A percentile compares a stretch with the other conserved stretches of the same genome.
Evolutionary conservation across 2,797 vertebrate species (phyloP).

Genomic region (Fistularia tabacaria): DNA sequence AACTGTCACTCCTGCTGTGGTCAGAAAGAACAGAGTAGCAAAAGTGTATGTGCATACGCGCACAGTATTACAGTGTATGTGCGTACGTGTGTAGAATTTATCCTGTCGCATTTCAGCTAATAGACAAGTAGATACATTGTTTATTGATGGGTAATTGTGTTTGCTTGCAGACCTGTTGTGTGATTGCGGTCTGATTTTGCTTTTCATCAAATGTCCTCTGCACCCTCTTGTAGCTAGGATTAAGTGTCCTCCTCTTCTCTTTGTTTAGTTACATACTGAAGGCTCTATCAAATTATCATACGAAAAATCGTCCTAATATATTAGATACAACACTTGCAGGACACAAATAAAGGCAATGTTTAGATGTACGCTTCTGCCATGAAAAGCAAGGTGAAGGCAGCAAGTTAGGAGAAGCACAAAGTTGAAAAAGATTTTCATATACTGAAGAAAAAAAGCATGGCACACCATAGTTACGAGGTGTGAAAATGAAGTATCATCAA

Average conservation of each 20-base stretch:
- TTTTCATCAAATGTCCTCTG: too few species aligned
- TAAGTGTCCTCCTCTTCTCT: conserved; percentile 37
- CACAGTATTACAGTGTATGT: conserved; percentile 11
- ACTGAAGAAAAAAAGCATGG: conserved; percentile 27
- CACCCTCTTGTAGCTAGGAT: neutral
- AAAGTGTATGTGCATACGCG: too few species aligned
- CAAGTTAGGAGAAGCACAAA: conserved; percentile 12
- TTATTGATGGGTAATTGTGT: conserved; percentile 60
- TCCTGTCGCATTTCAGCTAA: conserved; percentile 43
- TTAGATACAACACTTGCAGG: conserved; percentile 1
- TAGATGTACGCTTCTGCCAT: conserved; percentile 1
- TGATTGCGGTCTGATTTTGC: too few species aligned
- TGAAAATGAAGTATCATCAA: conserved; percentile 33
- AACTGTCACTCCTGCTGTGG: conserved; percentile 57
- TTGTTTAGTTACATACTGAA: conserved; percentile 27
- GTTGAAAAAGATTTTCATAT: conserved; percentile 34
- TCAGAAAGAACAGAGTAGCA: conserved; percentile 36
- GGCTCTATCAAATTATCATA: conserved; percentile 36
- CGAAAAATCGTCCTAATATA: conserved; percentile 10
- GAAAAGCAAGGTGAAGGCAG: conserved; percentile 7
- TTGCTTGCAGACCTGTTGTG: neutral
- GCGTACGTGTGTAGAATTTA: conserved; percentile 4
- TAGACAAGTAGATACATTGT: conserved; percentile 52
- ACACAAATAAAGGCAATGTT: conserved; percentile 26
- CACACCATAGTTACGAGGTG: conserved; percentile 33